A percentile compares a stretch with the other conserved stretches of the same genome.
phyloP scores from a whole-genome alignment of 2,797 vertebrate genomes.

The Amniataba percoides region DNA sequence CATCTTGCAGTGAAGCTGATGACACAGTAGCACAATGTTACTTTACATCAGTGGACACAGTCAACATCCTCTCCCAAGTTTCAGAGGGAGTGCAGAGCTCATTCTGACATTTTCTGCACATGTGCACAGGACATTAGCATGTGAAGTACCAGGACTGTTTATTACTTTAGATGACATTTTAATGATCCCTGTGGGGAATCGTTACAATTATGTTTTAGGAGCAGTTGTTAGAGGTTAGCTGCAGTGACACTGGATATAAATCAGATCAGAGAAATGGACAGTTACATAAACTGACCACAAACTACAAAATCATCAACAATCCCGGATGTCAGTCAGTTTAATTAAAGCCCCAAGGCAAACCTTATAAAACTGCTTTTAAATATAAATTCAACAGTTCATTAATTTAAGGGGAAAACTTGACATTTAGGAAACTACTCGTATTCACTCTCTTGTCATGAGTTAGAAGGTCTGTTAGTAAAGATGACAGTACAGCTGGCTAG shows the following conservation, averaged over 20 bases:
- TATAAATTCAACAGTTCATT: background rate
- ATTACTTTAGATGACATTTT: conserved; percentile 4
- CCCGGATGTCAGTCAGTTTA: background rate
- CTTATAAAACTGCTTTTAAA: background rate
- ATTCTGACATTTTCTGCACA: conserved; percentile 6
- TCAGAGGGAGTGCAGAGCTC: conserved; percentile 27
- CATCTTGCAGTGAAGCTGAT: background rate
- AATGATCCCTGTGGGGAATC: conserved; percentile 26
- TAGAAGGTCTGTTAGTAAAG: background rate
- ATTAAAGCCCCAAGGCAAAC: background rate
- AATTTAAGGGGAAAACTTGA: background rate
- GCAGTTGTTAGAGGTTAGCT: background rate
- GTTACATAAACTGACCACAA: background rate
- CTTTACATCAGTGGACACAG: background rate
- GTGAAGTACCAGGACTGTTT: conserved; percentile 23
- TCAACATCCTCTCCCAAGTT: conserved; percentile 1
- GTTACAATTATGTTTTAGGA: background rate
- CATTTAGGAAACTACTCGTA: background rate
- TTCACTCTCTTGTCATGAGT: background rate
- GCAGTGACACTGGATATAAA: background rate
- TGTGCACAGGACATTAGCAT: background rate
- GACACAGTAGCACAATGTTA: conserved; percentile 12
- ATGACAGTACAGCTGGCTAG: background rate
- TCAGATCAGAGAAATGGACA: background rate
- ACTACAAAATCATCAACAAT: background rate